Conservation (phyloP, 2,797 vertebrate species). For the Molossus alvarezi region DNA sequence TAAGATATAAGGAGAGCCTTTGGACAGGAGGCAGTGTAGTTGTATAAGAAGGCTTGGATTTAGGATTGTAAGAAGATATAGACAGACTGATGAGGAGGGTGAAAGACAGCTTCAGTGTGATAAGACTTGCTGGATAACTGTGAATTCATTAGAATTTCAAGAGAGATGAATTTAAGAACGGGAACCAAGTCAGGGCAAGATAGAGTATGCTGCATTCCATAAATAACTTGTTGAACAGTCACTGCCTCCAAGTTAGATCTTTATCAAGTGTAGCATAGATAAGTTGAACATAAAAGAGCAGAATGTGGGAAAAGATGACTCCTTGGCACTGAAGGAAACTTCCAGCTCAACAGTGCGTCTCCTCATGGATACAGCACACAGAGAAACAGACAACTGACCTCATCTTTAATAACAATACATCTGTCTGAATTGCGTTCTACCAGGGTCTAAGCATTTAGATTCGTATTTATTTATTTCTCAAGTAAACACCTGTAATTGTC, state of each 20-base stretch:
- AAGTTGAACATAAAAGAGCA: neutral
- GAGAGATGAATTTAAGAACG: neutral
- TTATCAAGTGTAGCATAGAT: neutral
- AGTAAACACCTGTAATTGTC: neutral
- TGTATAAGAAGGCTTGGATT: neutral
- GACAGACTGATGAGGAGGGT: neutral
- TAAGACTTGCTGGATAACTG: neutral
- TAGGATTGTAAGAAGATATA: neutral
- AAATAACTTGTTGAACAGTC: neutral
- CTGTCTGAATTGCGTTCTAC: neutral
- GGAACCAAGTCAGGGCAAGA: neutral
- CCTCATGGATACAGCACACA: neutral
- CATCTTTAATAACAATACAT: neutral
- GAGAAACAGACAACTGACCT: neutral
- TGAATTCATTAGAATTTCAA: constrained; percentile 6
- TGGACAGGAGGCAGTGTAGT: neutral
- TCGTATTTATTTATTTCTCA: neutral
- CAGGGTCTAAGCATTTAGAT: neutral
- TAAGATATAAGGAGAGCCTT: neutral
- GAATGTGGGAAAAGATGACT: neutral
- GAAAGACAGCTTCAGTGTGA: neutral
- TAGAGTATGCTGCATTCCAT: neutral
- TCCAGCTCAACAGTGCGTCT: neutral
- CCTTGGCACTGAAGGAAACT: neutral
- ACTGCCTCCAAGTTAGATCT: neutral